Percentiles rank a stretch among this genome's conserved stretches.
Conservation (phyloP, 2,888 invertebrate species). For the Dynastes hyllus region DNA sequence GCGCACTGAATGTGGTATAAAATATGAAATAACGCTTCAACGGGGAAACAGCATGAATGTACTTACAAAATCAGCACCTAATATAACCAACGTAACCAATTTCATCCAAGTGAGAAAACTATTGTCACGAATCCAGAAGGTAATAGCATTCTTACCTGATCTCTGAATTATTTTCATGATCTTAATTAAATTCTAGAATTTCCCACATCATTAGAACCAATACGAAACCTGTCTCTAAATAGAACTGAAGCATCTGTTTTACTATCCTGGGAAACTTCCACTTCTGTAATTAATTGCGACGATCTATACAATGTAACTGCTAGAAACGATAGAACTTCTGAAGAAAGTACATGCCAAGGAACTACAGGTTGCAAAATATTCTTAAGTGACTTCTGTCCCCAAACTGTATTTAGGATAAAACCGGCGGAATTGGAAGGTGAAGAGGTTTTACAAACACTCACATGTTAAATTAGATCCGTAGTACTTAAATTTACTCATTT, state of each 20-base stretch:
- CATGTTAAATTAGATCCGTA: too few species aligned
- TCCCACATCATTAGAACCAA: background rate
- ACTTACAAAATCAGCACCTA: background rate
- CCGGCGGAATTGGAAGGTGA: background rate
- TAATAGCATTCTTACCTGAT: background rate
- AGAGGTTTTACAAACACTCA: too few species aligned
- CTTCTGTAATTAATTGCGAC: too few species aligned
- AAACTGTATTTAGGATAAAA: background rate
- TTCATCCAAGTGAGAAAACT: background rate
- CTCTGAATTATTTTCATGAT: background rate
- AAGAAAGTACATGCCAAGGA: background rate
- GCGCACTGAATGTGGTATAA: background rate
- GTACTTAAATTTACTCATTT: too few species aligned
- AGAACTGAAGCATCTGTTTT: background rate
- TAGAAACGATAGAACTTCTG: too few species aligned
- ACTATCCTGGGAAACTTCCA: background rate
- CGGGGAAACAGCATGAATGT: background rate
- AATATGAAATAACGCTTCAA: background rate
- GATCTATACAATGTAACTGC: too few species aligned
- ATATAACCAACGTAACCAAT: background rate
- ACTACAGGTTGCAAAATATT: background rate
- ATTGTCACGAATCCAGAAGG: background rate
- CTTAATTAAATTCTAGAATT: background rate
- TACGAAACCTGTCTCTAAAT: background rate
- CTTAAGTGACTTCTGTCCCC: background rate